Base-by-base conservation (phyloP, 2,888 invertebrate genomes). In the Andrena trimmerana region DNA sequence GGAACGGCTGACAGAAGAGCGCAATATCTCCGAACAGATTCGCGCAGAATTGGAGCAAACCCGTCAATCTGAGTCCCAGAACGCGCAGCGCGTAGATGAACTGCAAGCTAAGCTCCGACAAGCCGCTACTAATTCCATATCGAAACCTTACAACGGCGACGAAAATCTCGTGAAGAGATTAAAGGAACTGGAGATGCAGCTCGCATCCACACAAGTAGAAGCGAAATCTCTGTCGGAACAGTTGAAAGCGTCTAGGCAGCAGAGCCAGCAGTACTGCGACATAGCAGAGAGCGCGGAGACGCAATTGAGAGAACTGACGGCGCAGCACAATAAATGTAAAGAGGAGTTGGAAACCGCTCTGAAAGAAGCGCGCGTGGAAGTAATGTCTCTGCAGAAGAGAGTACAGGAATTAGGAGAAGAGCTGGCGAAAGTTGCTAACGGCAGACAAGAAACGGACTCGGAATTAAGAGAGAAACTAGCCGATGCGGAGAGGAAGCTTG, bases 271-370 rank as follows among this genome's bases (percentile, higher is more conserved):
- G 92, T 98, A 98, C 94, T 97, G 97, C 91, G 96, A 97, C 88
- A 97, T 99, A 88, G 97, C 98, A 0, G 97, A 97, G 92, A 96
- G 96, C 83, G 96, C 98, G 24, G 98, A 98, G 94, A 96, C 96
- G 77, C 97, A 97, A 94, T 94, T 97, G 66, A 96, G 96, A 93
- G 95, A 95, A 78, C 94, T 97, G 3, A 95, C 95, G 71, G 95
- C 95, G 76, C 95, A 96, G 86, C 96, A 96, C 91, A 95, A 95
- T 59, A 95, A 95, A 27, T 95, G 95, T 84, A 96, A 96, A 90
- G 93, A 94, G 62, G 95, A 96, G 89, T 94, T 96, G 29, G 96
- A 97, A 91, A 92, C 93, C 16, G 95, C 96, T 92, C 93, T 97
- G 0, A 94, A 95, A 65, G 94, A 95, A 78, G 87, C 94, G 0